Percentiles rank a stretch among this genome's conserved stretches.
Conservation (phyloP, 2,113 vertebrate species). For the rabbit (Oryctolagus cuniculus) region DNA sequence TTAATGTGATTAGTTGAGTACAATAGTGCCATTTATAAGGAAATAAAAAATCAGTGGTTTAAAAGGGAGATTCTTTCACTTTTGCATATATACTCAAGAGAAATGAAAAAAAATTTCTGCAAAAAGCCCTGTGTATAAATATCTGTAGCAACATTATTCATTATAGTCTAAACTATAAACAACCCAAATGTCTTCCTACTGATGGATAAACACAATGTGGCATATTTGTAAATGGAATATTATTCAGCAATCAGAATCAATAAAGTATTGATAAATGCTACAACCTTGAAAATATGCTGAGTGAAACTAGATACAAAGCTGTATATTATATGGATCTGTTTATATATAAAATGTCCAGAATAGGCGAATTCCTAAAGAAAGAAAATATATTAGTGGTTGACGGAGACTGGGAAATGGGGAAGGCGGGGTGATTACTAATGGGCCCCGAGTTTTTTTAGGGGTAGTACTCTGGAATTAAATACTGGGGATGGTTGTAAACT, state of each 20-base stretch:
- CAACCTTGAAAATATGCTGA: neutral
- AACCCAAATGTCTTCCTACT: neutral
- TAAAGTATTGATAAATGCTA: neutral
- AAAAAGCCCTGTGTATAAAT: neutral
- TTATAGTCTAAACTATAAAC: conserved; percentile 21
- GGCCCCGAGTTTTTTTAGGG: neutral
- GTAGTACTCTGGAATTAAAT: conserved; percentile 39
- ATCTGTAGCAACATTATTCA: neutral
- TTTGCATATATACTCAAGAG: neutral
- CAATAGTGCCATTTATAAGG: neutral
- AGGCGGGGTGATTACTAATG: neutral
- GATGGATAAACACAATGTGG: neutral
- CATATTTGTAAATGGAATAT: neutral
- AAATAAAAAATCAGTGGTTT: conserved; percentile 34
- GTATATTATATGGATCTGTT: neutral
- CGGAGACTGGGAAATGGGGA: neutral
- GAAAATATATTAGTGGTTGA: neutral
- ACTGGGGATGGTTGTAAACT: neutral
- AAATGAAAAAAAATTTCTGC: conserved; percentile 28
- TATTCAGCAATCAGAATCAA: neutral
- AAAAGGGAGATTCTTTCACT: neutral
- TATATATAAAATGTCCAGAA: conserved; percentile 23
- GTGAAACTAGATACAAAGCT: neutral
- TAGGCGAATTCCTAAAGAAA: neutral
- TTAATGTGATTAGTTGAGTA: conserved; percentile 27